A percentile compares a stretch with the other conserved stretches of the same genome.
Conservation (phyloP, 2,113 vertebrate genomes). For the Bothrops jararaca region DNA sequence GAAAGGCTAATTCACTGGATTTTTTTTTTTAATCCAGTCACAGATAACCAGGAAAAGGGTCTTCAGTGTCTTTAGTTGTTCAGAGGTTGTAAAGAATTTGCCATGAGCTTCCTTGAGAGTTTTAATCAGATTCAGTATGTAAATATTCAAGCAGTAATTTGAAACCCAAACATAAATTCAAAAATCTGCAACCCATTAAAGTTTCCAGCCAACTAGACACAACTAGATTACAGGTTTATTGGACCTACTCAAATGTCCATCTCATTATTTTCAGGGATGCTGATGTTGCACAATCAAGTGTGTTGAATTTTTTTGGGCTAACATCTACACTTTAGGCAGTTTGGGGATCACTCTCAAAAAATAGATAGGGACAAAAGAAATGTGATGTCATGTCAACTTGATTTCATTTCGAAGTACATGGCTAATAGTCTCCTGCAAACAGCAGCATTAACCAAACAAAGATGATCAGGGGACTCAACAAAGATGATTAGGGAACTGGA, state of each 20-base stretch:
- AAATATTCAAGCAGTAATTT: background rate
- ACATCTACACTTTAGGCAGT: background rate
- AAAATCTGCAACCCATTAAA: slow-evolving; percentile 46
- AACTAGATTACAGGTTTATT: background rate
- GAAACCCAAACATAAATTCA: slow-evolving; percentile 38
- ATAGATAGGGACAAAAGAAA: background rate
- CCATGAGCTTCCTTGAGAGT: slow-evolving; percentile 55
- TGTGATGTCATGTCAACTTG: background rate
- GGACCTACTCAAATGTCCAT: background rate
- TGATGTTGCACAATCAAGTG: background rate
- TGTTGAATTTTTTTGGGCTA: background rate
- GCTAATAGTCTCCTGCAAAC: background rate
- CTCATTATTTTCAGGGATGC: background rate
- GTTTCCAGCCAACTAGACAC: background rate
- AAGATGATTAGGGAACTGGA: too few species aligned
- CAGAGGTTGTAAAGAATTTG: slow-evolving; percentile 38
- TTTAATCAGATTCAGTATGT: slow-evolving; percentile 55
- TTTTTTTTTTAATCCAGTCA: slow-evolving; percentile 39
- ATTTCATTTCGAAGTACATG: background rate
- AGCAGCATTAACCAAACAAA: background rate
- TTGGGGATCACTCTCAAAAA: background rate
- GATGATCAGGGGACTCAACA: too few species aligned
- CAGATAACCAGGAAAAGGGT: slow-evolving; percentile 53
- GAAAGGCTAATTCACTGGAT: slow-evolving; percentile 61
- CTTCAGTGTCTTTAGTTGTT: slow-evolving; percentile 53